phyloP scores from a whole-genome alignment of 2,797 vertebrate species.

The Diplodus puntazzo region DNA sequence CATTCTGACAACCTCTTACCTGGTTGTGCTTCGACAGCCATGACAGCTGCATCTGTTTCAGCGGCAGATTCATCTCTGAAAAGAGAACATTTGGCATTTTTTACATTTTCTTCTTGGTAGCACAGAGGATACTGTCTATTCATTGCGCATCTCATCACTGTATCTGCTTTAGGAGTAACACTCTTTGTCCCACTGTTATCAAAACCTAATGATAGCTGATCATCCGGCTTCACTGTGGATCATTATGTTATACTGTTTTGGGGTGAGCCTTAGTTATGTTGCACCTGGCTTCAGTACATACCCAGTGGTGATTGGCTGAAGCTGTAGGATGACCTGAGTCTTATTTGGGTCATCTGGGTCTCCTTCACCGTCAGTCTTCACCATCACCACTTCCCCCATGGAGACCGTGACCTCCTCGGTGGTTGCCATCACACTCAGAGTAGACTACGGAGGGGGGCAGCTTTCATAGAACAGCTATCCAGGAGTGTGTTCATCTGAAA shows the following conservation, averaged over 20 bases:
- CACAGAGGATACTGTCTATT: not conserved
- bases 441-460: constrained; percentile 30
- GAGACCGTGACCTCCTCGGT: constrained; percentile 92
- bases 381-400: constrained; percentile 93
- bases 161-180: not conserved
- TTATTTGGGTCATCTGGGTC: constrained; percentile 90
- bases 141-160: not conserved
- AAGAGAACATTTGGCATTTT: constrained; percentile 22
- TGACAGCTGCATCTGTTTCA: constrained; percentile 89
- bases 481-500: constrained; percentile 63
- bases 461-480: constrained; percentile 42
- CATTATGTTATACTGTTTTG: not conserved
- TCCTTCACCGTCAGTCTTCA: constrained; percentile 88
- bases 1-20: constrained; percentile 66
- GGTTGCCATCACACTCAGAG: constrained; percentile 87
- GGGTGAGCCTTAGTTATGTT: not conserved
- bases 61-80: constrained; percentile 90
- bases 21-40: constrained; percentile 90
- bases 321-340: constrained; percentile 95
- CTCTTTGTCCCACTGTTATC: not conserved
- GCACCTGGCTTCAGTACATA: constrained; percentile 75
- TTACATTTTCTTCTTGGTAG: not conserved
- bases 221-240: not conserved
- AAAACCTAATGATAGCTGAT: not conserved
- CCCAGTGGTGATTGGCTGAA: constrained; percentile 93